Evolutionary conservation across 2,113 vertebrate genomes (phyloP).

Genomic region (Sardina pilchardus): DNA sequence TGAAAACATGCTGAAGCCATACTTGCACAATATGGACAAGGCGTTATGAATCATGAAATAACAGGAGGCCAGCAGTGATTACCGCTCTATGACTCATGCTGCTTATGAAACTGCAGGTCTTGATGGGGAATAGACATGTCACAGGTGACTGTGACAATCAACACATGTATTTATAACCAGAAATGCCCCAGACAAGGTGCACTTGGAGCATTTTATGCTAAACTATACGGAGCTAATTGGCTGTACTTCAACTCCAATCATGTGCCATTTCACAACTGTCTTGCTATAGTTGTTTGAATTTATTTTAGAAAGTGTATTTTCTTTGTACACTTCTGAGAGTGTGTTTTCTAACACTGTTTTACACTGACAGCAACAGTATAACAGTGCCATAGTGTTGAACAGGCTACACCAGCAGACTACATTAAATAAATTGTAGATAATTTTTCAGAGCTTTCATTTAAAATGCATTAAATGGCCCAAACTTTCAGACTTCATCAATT

Average conservation of each 20-base stretch:
- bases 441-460: not conserved
- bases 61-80: not conserved
- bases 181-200: not conserved
- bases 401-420: not conserved
- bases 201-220: not conserved
- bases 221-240: not conserved
- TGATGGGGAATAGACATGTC: not conserved
- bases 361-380: not conserved
- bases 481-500: not conserved
- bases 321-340: too few species aligned
- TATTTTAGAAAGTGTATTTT: not conserved
- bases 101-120: not conserved
- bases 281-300: too few species aligned
- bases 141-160: not conserved
- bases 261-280: not conserved
- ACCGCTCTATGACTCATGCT: not conserved
- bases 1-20: not conserved
- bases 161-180: not conserved
- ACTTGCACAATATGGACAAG: not conserved
- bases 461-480: not conserved
- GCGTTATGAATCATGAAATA: not conserved
- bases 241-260: not conserved
- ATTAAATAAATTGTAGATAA: not conserved
- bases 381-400: not conserved
- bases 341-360: not conserved